phyloP scores from a whole-genome alignment of 2,888 invertebrate species.

The Amiota minor region DNA sequence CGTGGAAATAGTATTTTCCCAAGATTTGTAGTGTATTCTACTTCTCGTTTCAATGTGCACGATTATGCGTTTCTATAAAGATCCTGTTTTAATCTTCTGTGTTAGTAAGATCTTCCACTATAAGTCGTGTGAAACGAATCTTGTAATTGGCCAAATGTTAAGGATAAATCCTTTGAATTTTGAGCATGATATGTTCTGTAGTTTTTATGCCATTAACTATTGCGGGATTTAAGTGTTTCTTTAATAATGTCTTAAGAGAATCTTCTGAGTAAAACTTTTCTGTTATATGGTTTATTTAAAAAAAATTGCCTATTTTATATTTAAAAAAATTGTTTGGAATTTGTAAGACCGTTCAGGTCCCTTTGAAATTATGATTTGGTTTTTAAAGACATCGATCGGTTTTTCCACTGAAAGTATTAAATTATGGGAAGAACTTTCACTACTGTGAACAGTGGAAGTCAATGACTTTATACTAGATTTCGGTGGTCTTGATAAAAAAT shows the following conservation, averaged over 20 bases:
- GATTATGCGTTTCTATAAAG: not conserved
- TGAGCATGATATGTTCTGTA: not conserved
- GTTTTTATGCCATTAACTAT: conserved; percentile 4
- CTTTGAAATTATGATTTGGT: not conserved
- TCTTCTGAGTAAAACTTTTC: not conserved
- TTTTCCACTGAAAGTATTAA: conserved; percentile 34
- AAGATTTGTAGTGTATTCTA: no score
- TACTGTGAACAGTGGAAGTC: conserved; percentile 33
- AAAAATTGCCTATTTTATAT: no score
- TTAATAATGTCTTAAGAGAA: not conserved
- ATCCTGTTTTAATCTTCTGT: conserved; percentile 24
- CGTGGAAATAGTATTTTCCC: no score
- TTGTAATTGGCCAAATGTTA: conserved; percentile 19
- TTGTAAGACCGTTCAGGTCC: no score
- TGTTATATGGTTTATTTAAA: no score
- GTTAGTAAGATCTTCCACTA: conserved; percentile 22
- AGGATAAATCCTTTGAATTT: conserved; percentile 6
- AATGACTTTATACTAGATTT: conserved; percentile 24
- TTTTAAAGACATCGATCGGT: conserved; percentile 40
- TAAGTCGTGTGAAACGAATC: not conserved
- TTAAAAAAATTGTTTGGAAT: no score
- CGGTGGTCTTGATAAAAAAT: conserved; percentile 34
- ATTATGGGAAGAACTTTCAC: conserved; percentile 36
- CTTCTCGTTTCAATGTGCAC: no score
- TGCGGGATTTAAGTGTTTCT: not conserved